These are phyloP conservation scores for Selene dorsalis DNA, from an alignment of 2,797 vertebrate genomes.

Conservation along the genomic window DNA sequence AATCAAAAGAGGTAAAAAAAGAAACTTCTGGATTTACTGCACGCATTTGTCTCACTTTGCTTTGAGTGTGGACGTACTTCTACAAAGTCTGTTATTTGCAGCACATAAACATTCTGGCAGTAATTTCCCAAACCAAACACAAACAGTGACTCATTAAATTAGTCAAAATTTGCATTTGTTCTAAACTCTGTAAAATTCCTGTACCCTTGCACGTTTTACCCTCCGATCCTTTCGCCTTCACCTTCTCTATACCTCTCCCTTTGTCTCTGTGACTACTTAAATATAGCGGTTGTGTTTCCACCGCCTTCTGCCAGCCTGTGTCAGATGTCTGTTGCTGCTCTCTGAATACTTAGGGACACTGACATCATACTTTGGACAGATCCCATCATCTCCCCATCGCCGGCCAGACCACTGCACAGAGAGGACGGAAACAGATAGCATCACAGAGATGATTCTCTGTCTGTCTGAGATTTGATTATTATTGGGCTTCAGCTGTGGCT, in stretches of 20 bases:
- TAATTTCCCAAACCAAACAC: constrained; percentile 29
- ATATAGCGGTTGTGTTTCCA: constrained; percentile 53
- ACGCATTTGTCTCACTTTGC: constrained; percentile 11
- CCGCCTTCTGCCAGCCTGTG: constrained; percentile 35
- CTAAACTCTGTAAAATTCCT: not conserved
- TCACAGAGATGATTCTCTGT: constrained; percentile 20
- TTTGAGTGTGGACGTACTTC: constrained; percentile 10
- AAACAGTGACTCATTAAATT: constrained; percentile 29
- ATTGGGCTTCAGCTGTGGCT: constrained; percentile 17
- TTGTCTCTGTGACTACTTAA: constrained; percentile 17
- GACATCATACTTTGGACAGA: constrained; percentile 62
- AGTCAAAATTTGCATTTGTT: constrained; percentile 15
- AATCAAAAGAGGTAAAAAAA: not conserved
- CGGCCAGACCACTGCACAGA: constrained; percentile 25
- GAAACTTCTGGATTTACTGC: not conserved
- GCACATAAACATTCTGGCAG: constrained; percentile 30
- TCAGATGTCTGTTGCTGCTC: constrained; percentile 43
- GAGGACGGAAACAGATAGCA: constrained; percentile 41
- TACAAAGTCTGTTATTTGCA: constrained; percentile 30
- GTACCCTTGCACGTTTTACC: not conserved
- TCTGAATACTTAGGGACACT: constrained; percentile 42
- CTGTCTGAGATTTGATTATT: constrained; percentile 33
- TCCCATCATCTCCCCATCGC: constrained; percentile 36
- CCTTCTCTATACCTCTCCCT: constrained; percentile 1
- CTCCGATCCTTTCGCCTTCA: not conserved